Conservation (phyloP, 2,113 vertebrate genomes). For the Pygoscelis adeliae region DNA sequence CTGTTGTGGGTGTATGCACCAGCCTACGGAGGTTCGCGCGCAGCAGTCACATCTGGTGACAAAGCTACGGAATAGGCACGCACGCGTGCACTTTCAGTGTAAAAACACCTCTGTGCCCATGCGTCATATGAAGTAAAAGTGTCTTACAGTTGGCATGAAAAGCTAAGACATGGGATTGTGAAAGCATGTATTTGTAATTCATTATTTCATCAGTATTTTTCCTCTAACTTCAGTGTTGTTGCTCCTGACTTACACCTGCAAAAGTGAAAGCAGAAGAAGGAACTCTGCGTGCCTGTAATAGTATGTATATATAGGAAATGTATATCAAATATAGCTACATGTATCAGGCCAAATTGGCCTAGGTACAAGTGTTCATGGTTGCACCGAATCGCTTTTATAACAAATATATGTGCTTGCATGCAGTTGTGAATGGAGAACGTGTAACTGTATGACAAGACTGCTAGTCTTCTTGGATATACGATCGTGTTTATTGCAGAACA, state of each 20-base stretch:
- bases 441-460: not conserved
- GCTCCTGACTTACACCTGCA: constrained; percentile 46
- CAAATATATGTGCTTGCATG: not conserved
- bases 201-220: not conserved
- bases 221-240: not conserved
- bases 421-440: not conserved
- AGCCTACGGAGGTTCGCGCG: accelerated
- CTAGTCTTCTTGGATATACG: not conserved
- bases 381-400: not conserved
- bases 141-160: not conserved
- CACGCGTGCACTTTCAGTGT: accelerated
- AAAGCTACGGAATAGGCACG: not conserved
- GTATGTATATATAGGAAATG: not conserved
- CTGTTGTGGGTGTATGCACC: accelerated
- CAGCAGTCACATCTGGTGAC: not conserved
- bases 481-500: not conserved
- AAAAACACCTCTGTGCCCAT: accelerated
- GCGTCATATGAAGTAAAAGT: no score
- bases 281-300: not conserved
- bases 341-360: not conserved
- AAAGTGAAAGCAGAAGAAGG: constrained; percentile 60
- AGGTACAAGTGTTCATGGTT: not conserved
- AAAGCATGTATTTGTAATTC: not conserved
- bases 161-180: not conserved
- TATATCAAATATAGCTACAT: not conserved